Evolutionary conservation across 2,888 invertebrate species (phyloP).

Genomic region (Diogma glabrata): DNA sequence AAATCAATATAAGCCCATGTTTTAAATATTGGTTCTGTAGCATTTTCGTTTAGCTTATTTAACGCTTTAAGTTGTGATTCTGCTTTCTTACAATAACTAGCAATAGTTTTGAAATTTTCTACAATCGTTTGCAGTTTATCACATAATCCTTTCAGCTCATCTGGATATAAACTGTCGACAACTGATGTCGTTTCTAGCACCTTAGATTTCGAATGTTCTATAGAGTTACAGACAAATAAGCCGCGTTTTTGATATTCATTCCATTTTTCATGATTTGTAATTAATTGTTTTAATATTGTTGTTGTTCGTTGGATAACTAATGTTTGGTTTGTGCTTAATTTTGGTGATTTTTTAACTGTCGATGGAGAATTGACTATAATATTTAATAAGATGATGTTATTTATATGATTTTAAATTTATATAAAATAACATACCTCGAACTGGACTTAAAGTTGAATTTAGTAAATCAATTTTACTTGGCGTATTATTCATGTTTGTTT

Average conservation of each 20-base stretch:
- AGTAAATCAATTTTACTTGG: too few relatives aligned
- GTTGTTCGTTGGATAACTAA: neutral
- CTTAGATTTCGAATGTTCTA: neutral
- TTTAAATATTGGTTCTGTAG: slow-evolving; percentile 3
- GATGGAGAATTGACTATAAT: too few relatives aligned
- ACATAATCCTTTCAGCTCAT: neutral
- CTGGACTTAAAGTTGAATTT: too few relatives aligned
- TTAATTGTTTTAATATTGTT: neutral
- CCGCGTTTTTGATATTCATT: neutral
- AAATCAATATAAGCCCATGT: slow-evolving; percentile 3
- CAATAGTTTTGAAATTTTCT: neutral
- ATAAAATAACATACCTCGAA: too few relatives aligned
- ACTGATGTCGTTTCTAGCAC: neutral
- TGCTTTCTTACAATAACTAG: neutral
- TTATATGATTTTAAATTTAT: too few relatives aligned
- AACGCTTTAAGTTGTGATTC: neutral
- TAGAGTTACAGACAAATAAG: neutral
- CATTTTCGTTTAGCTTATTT: neutral
- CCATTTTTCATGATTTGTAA: slow-evolving; percentile 3
- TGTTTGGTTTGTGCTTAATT: neutral
- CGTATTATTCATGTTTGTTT: too few relatives aligned
- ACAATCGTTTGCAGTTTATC: neutral
- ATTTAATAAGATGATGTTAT: too few relatives aligned
- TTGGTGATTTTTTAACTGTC: neutral
- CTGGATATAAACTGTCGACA: neutral